Evolutionary conservation across 2,888 invertebrate species (phyloP), one percentile per base, ranked within the genome.

Genomic region (Tipula unca): DNA sequence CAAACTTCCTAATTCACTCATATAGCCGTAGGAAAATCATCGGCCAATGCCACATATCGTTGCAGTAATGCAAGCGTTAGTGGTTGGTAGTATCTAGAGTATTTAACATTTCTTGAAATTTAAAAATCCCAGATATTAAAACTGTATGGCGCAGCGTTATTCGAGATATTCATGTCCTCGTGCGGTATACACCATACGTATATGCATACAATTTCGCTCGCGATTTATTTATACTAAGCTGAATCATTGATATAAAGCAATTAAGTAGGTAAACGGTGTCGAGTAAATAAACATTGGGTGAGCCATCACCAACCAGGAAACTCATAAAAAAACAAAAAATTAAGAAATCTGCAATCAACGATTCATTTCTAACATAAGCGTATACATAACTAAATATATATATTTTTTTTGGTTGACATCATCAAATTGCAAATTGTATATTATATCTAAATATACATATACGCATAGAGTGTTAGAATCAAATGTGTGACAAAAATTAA

Each of bases 401-500:
- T 17, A 48, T 39, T 6, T 39, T 48, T 39, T 48, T 48, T n/a
- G 48, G 25, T 14, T 69, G 69, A 69, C 69, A 69, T 69, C 69
- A 69, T 69, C 10, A 69, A 69, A 13, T 69, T 69, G 25, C 69
- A 69, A 69, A 69, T 14, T 69, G 25, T 69, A 69, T 69, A 48
- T 39, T 5, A 48, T 48, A 25, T 69, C 48, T 54, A 48, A 17
- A 54, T 17, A 17, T 17, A 0, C 17, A 17, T 32, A 32, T 48
- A 17, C 5, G 17, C 4, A 6, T 25, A 25, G 25, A 69, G 69
- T 69, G 69, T 69, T 69, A 69, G 69, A 69, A 69, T 69, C 25
- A 69, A 69, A 69, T 69, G 69, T 69, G 69, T 69, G 69, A 69
- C 69, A 69, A 25, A 69, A 69, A 69, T 69, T 69, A 69, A 69